Evolutionary conservation across 2,888 invertebrate genomes (phyloP).

Genomic region (Carterocephalus palaemon): DNA sequence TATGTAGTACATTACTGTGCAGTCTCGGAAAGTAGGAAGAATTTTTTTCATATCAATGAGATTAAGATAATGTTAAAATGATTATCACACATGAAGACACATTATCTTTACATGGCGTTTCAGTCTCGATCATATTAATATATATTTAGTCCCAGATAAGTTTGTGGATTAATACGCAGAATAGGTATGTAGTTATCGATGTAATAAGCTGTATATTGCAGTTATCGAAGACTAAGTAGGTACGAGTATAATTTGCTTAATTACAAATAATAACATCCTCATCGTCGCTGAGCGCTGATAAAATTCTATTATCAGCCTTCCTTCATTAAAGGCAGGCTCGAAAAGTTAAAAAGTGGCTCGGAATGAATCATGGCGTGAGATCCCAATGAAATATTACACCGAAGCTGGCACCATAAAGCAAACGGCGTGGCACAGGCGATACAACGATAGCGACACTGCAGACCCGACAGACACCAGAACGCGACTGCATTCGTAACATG

Average conservation of each 20-base stretch:
- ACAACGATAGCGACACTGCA: constrained; percentile 77
- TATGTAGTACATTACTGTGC: no score
- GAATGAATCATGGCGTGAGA: constrained; percentile 78
- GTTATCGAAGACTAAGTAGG: no score
- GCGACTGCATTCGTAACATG: constrained; percentile 52
- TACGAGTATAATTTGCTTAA: no score
- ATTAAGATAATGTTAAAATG: no score
- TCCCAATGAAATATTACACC: constrained; percentile 77
- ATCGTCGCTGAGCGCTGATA: no score
- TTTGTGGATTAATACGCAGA: no score
- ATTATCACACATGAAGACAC: constrained; percentile 29
- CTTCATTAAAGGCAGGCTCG: constrained; percentile 71
- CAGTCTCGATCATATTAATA: no score
- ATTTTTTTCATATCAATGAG: no score
- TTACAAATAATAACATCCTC: constrained; percentile 20
- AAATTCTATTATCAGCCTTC: constrained; percentile 64
- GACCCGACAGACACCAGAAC: constrained; percentile 72
- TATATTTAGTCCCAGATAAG: no score
- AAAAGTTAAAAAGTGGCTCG: constrained; percentile 71
- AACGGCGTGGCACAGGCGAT: constrained; percentile 75
- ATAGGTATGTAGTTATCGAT: no score
- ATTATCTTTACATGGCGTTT: constrained; percentile 14
- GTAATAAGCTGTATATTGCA: no score
- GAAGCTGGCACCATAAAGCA: constrained; percentile 77
- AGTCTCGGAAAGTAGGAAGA: no score